phyloP scores from a whole-genome alignment of 2,797 vertebrate genomes.

The Myripristis murdjan region DNA sequence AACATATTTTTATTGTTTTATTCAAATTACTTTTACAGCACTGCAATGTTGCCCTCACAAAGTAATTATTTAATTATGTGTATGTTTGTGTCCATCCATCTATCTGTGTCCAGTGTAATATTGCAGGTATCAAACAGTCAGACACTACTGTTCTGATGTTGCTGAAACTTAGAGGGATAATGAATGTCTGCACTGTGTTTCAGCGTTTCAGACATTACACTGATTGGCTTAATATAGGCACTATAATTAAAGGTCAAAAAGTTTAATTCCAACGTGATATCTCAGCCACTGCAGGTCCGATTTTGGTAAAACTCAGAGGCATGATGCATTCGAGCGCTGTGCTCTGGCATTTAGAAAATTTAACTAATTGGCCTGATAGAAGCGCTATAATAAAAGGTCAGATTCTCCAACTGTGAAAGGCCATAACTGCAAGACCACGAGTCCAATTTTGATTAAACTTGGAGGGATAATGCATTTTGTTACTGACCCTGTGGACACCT shows the following conservation, averaged over 20 bases:
- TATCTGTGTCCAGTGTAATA: too few species aligned
- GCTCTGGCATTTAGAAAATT: constrained; percentile 61
- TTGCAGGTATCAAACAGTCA: too few species aligned
- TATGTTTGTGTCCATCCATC: too few species aligned
- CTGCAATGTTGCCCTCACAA: constrained; percentile 11
- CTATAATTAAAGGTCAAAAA: constrained; percentile 59
- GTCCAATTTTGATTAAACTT: constrained; percentile 1
- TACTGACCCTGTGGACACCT: constrained; percentile 36
- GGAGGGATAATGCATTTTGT: constrained; percentile 51
- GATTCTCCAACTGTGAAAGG: constrained; percentile 47
- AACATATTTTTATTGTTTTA: constrained; percentile 9
- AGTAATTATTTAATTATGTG: not conserved
- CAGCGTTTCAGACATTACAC: constrained; percentile 13
- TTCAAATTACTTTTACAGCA: too few species aligned
- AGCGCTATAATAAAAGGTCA: constrained; percentile 63
- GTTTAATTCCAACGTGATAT: constrained; percentile 36
- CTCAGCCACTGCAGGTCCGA: too few species aligned
- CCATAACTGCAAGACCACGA: constrained; percentile 15
- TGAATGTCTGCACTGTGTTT: too few species aligned
- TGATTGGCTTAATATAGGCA: constrained; percentile 22
- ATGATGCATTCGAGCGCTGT: constrained; percentile 45
- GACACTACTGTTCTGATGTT: too few species aligned
- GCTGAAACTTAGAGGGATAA: too few species aligned
- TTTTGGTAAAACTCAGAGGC: not conserved
- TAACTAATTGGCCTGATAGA: constrained; percentile 56